Conservation (phyloP, 1,140 invertebrate genomes). For the Zaprionus capensis region DNA sequence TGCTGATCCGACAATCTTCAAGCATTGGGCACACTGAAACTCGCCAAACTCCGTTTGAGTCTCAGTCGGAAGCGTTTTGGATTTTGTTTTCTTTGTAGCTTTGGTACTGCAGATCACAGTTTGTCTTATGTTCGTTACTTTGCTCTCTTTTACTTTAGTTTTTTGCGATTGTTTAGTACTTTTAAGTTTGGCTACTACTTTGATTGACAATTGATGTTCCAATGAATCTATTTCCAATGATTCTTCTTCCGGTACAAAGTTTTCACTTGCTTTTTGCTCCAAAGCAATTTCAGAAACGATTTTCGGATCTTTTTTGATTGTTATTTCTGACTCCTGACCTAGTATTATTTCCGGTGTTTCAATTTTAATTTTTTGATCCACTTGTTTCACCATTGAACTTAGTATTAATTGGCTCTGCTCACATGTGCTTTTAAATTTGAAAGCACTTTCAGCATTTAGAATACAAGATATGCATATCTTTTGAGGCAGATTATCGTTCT, state of each 20-base stretch:
- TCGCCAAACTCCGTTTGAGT: neutral
- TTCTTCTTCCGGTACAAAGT: neutral
- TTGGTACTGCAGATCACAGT: neutral
- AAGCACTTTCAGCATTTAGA: neutral
- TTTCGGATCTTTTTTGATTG: neutral
- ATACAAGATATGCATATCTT: slow-evolving; percentile 11
- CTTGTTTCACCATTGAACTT: neutral
- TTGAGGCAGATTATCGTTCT: neutral
- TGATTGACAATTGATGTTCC: neutral
- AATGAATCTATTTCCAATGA: neutral
- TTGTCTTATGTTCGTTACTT: neutral
- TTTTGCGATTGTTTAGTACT: neutral
- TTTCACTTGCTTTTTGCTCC: neutral
- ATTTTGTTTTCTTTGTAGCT: neutral
- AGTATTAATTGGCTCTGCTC: neutral
- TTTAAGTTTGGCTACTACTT: neutral
- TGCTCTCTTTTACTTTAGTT: neutral
- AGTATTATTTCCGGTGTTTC: neutral
- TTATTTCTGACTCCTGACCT: neutral
- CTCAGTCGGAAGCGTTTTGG: neutral
- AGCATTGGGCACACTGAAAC: neutral
- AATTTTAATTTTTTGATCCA: neutral
- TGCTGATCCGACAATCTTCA: neutral
- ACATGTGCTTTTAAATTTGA: neutral
- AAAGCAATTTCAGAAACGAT: neutral